Conservation (phyloP, 2,113 vertebrate genomes). For the Barnardius zonarius region DNA sequence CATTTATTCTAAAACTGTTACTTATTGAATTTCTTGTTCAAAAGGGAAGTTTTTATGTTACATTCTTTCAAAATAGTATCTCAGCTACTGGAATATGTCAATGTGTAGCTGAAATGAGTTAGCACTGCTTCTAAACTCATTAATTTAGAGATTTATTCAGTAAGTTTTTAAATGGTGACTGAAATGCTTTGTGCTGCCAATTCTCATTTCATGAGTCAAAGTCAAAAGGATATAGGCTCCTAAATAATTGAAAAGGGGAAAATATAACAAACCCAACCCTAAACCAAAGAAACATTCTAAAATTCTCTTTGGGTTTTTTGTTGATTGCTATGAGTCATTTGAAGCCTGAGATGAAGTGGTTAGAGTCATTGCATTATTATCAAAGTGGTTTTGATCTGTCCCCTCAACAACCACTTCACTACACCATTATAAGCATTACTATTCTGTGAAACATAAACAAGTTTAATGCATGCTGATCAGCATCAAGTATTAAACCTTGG, state of each 20-base stretch:
- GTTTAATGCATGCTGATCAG: not conserved
- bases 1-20: not conserved
- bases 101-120: not conserved
- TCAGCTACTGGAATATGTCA: not conserved
- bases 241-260: not conserved
- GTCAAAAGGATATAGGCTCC: not conserved
- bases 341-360: not conserved
- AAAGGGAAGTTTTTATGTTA: not conserved
- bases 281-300: not conserved
- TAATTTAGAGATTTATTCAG: not conserved
- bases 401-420: not conserved
- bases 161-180: not conserved
- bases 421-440: not conserved
- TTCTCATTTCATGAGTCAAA: not conserved
- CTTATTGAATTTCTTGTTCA: not conserved
- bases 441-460: not conserved
- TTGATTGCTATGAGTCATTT: not conserved
- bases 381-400: not conserved
- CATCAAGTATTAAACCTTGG: not conserved
- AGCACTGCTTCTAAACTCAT: not conserved
- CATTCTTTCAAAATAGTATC: not conserved
- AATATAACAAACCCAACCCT: not conserved
- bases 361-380: not conserved
- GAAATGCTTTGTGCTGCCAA: not conserved
- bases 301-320: not conserved